Evolutionary conservation across 2,113 vertebrate genomes (phyloP), one percentile per base, ranked within the genome.

Genomic region (Pelmatolapia mariae): DNA sequence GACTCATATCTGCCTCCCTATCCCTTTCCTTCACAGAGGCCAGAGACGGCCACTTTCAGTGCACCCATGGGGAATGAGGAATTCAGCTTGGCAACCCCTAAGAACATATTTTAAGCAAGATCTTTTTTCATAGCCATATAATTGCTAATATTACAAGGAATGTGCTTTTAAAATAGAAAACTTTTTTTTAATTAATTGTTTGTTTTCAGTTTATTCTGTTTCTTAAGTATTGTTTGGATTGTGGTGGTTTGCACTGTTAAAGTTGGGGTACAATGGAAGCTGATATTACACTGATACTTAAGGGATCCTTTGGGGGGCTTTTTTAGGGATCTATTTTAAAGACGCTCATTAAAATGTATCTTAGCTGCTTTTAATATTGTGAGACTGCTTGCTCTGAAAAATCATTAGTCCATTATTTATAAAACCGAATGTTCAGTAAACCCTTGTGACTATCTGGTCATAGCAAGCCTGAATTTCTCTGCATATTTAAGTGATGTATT

Each of bases 1-100:
- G 91, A 91, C 92, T 93, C 89, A 71, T 91, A 94, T 95, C 95
- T 94, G 89, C 85, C 90, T 91, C 90, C 88, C 91, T 83, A 88
- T 81, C 86, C 91, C 88, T 79, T 91, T 90, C 91, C 88, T 89
- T 91, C 87, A 73, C 86, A 71, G 66, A 43, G 85, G 91, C 94
- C 91, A 84, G 88, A 94, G 87, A 95, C 87, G 76, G 93, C 93
- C 93, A 95, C 92, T 93, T 95, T 95, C 93, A 95, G 91, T 94
- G 87, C 81, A 57, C 95, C 93, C 93, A 85, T 80, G 95, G 94
- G 95, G 91, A 94, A 94, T 89, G 91, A 80, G 78, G 94, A 95
- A 96, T 96, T 94, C 81, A 61, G 90, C 78, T 91, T 85, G 90
- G 93, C 91, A 95, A 92, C 94, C 93, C 94, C 57, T 47, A 89